Evolutionary conservation across 2,888 invertebrate genomes (phyloP).

Genomic region (Caenorhabditis plicata): DNA sequence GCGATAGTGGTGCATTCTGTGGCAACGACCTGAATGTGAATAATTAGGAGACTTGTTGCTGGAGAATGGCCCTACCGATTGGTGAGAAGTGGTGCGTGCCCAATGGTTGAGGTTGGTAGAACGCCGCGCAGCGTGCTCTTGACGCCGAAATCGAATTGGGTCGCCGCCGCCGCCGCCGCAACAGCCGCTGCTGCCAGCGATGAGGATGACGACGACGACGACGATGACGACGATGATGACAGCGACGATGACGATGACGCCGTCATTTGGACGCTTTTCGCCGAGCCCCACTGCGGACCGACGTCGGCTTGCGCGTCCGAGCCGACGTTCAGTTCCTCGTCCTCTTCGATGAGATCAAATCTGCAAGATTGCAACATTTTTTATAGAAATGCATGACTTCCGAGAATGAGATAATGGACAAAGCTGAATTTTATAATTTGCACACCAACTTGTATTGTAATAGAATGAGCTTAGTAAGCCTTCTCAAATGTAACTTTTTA

Average conservation of each 20-base stretch:
- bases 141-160: conserved; percentile 11
- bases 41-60: no score
- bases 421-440: no score
- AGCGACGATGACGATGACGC: conserved; percentile 4
- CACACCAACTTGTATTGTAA: no score
- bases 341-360: conserved; percentile 35
- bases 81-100: conserved; percentile 32
- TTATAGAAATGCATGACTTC: no score
- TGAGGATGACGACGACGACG: conserved; percentile 3
- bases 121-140: conserved; percentile 21
- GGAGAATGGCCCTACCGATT: no score
- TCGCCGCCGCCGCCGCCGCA: conserved; percentile 18
- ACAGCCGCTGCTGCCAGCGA: neutral
- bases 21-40: conserved; percentile 10
- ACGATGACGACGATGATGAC: neutral
- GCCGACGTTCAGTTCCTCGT: conserved; percentile 29
- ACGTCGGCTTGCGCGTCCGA: conserved; percentile 28
- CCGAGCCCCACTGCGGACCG: conserved; percentile 25
- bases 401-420: no score
- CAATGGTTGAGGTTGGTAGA: conserved; percentile 24
- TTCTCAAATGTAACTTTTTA: no score
- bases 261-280: conserved; percentile 9
- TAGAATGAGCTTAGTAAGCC: no score
- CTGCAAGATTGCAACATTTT: no score
- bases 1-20: conserved; percentile 40